Conservation (phyloP, 2,113 vertebrate species). For the Crotalus helleri region DNA sequence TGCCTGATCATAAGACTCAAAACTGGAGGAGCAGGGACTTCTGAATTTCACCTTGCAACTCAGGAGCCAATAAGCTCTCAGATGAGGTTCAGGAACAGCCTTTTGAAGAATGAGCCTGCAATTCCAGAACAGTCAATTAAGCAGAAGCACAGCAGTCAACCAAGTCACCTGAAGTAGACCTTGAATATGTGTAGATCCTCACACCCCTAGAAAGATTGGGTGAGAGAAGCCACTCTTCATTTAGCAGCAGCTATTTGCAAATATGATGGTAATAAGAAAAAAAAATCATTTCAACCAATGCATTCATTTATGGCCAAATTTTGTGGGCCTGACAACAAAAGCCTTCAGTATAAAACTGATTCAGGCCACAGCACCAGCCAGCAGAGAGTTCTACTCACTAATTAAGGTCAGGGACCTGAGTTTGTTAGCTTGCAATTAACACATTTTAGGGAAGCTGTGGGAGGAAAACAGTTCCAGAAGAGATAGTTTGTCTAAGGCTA, state of each 20-base stretch:
- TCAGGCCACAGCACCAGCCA: background rate
- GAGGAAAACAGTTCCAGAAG: background rate
- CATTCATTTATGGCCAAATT: background rate
- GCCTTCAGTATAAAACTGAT: background rate
- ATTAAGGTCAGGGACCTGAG: background rate
- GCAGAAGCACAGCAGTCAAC: background rate
- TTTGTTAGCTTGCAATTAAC: background rate
- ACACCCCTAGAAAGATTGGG: background rate
- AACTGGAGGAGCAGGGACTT: background rate
- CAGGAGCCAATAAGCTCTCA: background rate
- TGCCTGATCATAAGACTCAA: background rate
- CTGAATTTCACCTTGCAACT: background rate
- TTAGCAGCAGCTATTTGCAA: background rate
- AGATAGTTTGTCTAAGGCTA: background rate
- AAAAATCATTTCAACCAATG: background rate
- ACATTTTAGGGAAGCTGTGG: background rate
- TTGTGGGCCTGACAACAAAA: background rate
- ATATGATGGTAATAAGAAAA: background rate
- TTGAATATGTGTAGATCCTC: background rate
- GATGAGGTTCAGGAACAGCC: background rate
- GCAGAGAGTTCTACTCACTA: background rate
- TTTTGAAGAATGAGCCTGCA: background rate
- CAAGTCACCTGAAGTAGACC: background rate
- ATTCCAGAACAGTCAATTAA: background rate
- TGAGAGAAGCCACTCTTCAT: background rate